A percentile compares a stretch with the other conserved stretches of the same genome.
Evolutionary conservation across 2,797 vertebrate genomes (phyloP).

Genomic region (Rhinichthys osculus): DNA sequence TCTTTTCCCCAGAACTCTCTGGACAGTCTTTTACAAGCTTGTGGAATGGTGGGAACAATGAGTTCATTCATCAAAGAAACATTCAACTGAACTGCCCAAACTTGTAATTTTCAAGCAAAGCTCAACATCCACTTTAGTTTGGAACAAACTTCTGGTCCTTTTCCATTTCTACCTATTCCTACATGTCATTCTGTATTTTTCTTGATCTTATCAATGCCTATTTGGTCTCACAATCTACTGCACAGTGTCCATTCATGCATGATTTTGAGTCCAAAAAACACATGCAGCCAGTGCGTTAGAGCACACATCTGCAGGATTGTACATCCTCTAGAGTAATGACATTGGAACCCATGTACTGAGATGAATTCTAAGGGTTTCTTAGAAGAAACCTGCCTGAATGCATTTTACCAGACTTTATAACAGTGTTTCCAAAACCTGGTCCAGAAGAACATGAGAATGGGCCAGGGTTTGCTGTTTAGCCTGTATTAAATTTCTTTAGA

Average conservation of each 20-base stretch:
- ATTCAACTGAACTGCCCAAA: background rate
- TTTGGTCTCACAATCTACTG: background rate
- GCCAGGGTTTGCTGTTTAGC: background rate
- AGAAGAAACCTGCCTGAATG: background rate
- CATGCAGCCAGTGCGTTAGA: background rate
- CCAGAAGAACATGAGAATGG: background rate
- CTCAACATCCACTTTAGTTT: background rate
- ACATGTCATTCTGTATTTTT: background rate
- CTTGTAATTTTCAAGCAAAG: background rate
- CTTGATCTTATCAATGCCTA: background rate
- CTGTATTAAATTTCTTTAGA: background rate
- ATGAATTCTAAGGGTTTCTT: background rate
- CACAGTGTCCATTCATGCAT: background rate
- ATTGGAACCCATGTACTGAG: background rate
- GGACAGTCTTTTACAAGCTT: slow-evolving; percentile 25
- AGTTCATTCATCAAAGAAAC: background rate
- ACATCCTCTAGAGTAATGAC: background rate
- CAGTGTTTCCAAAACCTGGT: background rate
- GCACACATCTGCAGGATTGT: background rate
- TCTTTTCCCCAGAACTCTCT: background rate
- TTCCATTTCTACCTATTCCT: background rate
- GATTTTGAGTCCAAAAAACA: background rate
- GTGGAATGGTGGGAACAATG: background rate
- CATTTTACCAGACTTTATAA: background rate
- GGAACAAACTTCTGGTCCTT: background rate